Evolutionary conservation across 2,113 vertebrate genomes (phyloP).

Genomic region (Entomyzon cyanotis): DNA sequence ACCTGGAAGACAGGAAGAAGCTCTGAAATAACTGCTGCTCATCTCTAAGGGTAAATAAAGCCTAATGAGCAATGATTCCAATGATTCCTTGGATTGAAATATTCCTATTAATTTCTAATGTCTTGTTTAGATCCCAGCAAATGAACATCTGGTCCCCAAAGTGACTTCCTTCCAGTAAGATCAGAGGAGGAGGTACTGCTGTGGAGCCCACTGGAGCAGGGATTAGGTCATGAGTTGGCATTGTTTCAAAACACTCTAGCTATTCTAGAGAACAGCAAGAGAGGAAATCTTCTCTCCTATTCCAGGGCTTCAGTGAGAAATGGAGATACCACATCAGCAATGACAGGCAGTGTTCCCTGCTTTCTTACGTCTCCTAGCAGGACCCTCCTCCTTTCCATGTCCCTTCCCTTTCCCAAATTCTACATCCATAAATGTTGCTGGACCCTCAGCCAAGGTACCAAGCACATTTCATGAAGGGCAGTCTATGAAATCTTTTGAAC

Average conservation of each 20-base stretch:
- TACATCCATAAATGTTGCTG: not conserved
- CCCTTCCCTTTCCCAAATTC: not conserved
- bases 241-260: not conserved
- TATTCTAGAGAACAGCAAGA: not conserved
- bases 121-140: not conserved
- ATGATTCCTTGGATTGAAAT: not conserved
- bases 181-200: not conserved
- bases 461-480: not conserved
- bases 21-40: not conserved
- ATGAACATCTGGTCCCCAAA: not conserved
- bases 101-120: not conserved
- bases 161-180: not conserved
- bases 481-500: not conserved
- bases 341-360: not conserved
- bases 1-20: constrained; percentile 77
- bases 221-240: not conserved
- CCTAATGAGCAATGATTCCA: not conserved
- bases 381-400: not conserved
- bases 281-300: not conserved
- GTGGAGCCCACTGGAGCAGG: not conserved
- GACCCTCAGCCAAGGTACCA: not conserved
- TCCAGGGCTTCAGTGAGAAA: not conserved
- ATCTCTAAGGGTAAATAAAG: not conserved
- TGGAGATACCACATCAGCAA: not conserved
- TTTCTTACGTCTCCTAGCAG: not conserved